phyloP scores from a whole-genome alignment of 2,888 invertebrate species.

The Subacronicta megacephala region DNA sequence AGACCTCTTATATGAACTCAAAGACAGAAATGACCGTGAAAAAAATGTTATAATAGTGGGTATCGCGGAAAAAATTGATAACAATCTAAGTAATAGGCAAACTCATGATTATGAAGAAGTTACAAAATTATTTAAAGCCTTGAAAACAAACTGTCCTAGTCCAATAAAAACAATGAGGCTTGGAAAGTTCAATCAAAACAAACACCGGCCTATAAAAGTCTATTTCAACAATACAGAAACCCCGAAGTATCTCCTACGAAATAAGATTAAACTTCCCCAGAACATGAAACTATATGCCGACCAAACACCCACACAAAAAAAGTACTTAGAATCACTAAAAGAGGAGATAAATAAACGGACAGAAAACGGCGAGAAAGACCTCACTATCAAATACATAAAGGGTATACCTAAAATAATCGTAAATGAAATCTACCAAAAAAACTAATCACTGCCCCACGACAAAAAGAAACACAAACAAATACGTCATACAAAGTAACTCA shows the following conservation, averaged over 20 bases:
- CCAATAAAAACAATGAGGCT: too few species aligned
- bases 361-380: not conserved
- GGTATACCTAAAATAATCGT: not conserved
- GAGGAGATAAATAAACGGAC: not conserved
- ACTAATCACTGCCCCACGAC: not conserved
- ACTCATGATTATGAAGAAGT: too few species aligned
- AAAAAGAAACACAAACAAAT: not conserved
- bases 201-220: not conserved
- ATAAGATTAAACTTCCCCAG: not conserved
- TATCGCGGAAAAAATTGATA: too few species aligned
- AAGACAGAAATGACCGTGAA: too few species aligned
- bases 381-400: not conserved
- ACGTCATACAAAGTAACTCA: not conserved
- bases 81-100: too few species aligned
- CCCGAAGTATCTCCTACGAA: not conserved
- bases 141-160: too few species aligned
- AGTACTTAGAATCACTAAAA: not conserved
- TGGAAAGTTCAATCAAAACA: too few species aligned
- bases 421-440: not conserved
- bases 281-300: not conserved
- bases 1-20: too few species aligned
- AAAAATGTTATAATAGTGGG: too few species aligned
- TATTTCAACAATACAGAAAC: not conserved
- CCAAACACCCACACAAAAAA: not conserved
- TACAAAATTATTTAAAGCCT: too few species aligned